Conservation (phyloP, 2,113 vertebrate genomes). For the Solenodon paradoxus region DNA sequence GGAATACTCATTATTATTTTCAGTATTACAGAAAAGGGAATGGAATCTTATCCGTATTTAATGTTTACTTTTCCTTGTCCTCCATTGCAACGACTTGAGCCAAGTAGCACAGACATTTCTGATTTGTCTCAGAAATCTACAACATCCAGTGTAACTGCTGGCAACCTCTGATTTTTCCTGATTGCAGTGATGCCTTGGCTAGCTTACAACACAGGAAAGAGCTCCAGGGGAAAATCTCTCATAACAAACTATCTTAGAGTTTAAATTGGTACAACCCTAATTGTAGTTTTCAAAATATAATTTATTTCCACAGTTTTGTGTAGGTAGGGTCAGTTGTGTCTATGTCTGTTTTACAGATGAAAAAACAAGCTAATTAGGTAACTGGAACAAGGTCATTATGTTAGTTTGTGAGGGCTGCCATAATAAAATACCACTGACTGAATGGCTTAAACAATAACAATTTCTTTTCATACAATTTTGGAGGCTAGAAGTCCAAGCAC, state of each 20-base stretch:
- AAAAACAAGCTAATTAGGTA: background rate
- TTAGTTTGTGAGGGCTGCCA: background rate
- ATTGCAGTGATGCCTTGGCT: background rate
- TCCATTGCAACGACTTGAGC: background rate
- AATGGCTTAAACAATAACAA: background rate
- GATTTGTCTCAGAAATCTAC: background rate
- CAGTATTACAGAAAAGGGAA: background rate
- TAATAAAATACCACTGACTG: background rate
- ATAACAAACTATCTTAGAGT: background rate
- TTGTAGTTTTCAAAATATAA: background rate
- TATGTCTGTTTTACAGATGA: background rate
- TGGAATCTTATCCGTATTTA: background rate
- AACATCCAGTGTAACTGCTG: background rate
- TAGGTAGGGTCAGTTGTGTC: background rate
- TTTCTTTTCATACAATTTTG: background rate
- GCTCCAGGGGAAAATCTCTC: background rate
- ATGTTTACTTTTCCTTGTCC: background rate
- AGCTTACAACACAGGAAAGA: background rate
- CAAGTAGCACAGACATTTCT: background rate
- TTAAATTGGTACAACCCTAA: background rate
- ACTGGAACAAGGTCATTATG: background rate
- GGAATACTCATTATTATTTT: slow-evolving; percentile 18
- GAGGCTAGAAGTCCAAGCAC: background rate
- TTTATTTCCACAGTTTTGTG: background rate
- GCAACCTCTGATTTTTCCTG: background rate